phyloP scores from a whole-genome alignment of 2,888 invertebrate species.

The Chirona hameri region DNA sequence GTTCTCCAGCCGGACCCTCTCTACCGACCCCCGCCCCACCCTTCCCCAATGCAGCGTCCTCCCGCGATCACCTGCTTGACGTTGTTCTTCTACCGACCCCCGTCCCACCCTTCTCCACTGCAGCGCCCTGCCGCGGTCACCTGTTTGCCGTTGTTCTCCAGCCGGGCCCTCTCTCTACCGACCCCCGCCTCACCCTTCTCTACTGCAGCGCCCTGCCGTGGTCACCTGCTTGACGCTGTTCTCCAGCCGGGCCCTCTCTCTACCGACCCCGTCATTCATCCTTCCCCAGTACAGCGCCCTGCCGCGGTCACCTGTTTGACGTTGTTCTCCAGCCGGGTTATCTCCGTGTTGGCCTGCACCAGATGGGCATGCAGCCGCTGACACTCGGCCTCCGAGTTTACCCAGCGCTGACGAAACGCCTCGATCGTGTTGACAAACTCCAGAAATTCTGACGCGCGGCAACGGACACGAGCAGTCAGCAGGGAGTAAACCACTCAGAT shows the following conservation, averaged over 20 bases:
- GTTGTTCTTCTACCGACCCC: too few relatives aligned
- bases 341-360: conserved; percentile 65
- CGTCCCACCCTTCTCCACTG: too few relatives aligned
- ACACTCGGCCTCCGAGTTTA: conserved; percentile 67
- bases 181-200: too few relatives aligned
- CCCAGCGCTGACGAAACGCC: conserved; percentile 65
- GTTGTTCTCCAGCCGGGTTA: conserved; percentile 71
- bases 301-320: conserved; percentile 52
- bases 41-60: too few relatives aligned
- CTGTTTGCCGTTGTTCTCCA: not conserved
- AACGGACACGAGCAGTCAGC: not conserved
- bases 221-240: not conserved
- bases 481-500: too few relatives aligned
- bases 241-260: not conserved
- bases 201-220: too few relatives aligned
- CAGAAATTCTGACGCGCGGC: conserved; percentile 61
- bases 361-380: conserved; percentile 65
- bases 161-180: conserved; percentile 47
- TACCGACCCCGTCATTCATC: too few relatives aligned
- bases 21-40: not conserved
- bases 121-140: too few relatives aligned
- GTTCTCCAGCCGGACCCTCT: not conserved
- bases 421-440: conserved; percentile 69
- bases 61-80: not conserved
- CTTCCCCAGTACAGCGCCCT: too few relatives aligned